Base-by-base conservation (phyloP, 2,888 invertebrate genomes). In the Selenia dentaria region DNA sequence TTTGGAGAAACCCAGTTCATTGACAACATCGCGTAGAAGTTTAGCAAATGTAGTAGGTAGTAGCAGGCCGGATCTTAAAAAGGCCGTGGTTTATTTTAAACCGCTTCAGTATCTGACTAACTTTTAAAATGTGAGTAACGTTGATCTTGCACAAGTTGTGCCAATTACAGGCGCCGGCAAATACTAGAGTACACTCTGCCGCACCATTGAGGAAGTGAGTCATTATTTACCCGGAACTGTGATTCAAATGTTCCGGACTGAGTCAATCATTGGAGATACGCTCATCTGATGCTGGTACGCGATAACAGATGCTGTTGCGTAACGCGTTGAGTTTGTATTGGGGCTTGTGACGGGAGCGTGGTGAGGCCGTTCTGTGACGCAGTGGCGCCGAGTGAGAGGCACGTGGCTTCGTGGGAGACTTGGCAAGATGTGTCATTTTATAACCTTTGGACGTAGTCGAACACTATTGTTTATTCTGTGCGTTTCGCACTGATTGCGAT, bases 191-290 rank as follows among this genome's bases (percentile, higher is more conserved):
- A 59, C 35, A 12, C 14, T 26, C 26, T 2, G 8, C 37, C 48
- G 46, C 44, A 47, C 29, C 16, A 41, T 44, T 38, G 59, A 81
- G 86, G 85, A 86, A 85, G 76, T 86, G 85, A 83, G 41, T 82
- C 82, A 84, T 62, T 76, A 67, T 79, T 77, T 81, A 79, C 75
- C 79, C 81, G 83, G 84, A 83, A 83, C 65, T 45, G 67, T 84
- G 83, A 84, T 55, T 84, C 83, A 83, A 58, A 47, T 47, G 74
- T 85, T 86, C 85, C 85, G 82, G 73, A 73, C 74, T 77, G 74
- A 77, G 54, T 70, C 73, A 75, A 71, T 61, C 4, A n/a, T n/a
- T n/a, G n/a, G n/a, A 57, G 60, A 24, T 6, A 24, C 54, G 48
- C 49, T 44, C 53, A 60, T 66, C 57, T 60, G 49, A 26, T 20